Evolutionary conservation across 2,888 invertebrate species (phyloP).

Genomic region (Eupeodes luniger): DNA sequence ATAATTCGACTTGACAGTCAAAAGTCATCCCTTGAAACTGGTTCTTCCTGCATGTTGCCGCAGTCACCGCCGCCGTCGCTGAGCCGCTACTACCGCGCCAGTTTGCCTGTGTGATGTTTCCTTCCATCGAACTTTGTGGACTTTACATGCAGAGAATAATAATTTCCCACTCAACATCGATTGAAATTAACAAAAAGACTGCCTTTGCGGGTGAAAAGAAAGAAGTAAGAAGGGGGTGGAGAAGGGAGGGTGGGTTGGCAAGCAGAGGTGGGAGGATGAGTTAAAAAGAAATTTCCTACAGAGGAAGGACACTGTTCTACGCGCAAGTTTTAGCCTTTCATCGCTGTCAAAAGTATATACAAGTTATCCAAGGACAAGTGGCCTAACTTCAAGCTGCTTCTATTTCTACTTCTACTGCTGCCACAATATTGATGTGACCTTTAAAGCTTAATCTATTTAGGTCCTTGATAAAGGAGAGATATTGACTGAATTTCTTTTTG

Average conservation of each 20-base stretch:
- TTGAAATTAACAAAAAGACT: slow-evolving; percentile 71
- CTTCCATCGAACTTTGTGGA: slow-evolving; percentile 63
- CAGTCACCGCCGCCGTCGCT: neutral
- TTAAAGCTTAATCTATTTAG: slow-evolving; percentile 42
- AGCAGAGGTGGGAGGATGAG: neutral
- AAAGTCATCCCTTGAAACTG: slow-evolving; percentile 62
- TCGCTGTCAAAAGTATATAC: slow-evolving; percentile 27
- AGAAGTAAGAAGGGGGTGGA: neutral
- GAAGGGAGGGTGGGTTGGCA: neutral
- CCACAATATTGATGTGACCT: slow-evolving; percentile 38
- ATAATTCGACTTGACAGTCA: slow-evolving; percentile 74
- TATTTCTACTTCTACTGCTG: neutral
- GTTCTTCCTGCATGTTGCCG: slow-evolving; percentile 18
- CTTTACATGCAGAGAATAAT: slow-evolving; percentile 72
- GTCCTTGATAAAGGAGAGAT: neutral
- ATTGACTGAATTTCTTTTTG: slow-evolving; percentile 9
- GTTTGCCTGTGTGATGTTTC: slow-evolving; percentile 36
- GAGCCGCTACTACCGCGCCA: neutral
- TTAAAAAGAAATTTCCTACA: neutral
- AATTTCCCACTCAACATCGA: slow-evolving; percentile 74
- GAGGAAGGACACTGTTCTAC: slow-evolving; percentile 54
- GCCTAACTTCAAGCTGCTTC: slow-evolving; percentile 14
- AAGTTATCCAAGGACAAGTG: slow-evolving; percentile 39
- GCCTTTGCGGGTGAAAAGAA: neutral
- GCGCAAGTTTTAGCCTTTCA: slow-evolving; percentile 69